phyloP scores from a whole-genome alignment of 2,797 vertebrate genomes.

The Gymnothorax javanicus region DNA sequence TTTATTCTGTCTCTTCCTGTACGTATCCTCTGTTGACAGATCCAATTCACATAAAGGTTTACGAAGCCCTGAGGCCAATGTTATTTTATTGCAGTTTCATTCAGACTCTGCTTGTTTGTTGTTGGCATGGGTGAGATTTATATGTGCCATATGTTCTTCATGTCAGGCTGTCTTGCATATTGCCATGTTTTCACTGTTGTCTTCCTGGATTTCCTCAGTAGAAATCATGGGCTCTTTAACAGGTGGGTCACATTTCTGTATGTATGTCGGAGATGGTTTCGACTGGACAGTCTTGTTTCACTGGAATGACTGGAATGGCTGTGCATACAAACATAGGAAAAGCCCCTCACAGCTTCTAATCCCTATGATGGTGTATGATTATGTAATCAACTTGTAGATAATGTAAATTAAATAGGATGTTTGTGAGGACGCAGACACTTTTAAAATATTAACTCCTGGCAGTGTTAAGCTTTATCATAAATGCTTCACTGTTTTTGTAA shows the following conservation, averaged over 20 bases:
- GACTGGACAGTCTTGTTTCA: conserved; percentile 40
- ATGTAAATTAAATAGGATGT: conserved; percentile 55
- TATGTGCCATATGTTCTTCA: conserved; percentile 57
- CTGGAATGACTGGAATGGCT: conserved; percentile 11
- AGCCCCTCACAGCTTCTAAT: conserved; percentile 53
- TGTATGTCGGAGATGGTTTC: conserved; percentile 46
- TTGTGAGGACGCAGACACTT: conserved; percentile 64
- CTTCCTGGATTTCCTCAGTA: conserved; percentile 49
- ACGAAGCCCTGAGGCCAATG: conserved; percentile 40
- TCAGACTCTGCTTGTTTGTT: conserved; percentile 42
- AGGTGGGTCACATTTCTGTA: conserved; percentile 39
- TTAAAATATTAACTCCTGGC: conserved; percentile 62
- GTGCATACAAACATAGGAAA: conserved; percentile 41
- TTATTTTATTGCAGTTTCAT: conserved; percentile 27
- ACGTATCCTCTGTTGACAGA: conserved; percentile 53
- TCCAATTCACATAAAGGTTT: conserved; percentile 38
- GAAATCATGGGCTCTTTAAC: conserved; percentile 32
- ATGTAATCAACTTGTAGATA: conserved; percentile 68
- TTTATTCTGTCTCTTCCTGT: conserved; percentile 71
- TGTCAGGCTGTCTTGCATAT: conserved; percentile 57
- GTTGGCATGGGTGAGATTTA: conserved; percentile 41
- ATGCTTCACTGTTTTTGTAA: conserved; percentile 69
- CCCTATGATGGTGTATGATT: conserved; percentile 58
- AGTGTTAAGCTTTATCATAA: conserved; percentile 62
- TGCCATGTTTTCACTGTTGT: conserved; percentile 42